A percentile compares a stretch with the other conserved stretches of the same genome.
Conservation (phyloP, 1,140 invertebrate genomes). For the Sarcophaga bullata region DNA sequence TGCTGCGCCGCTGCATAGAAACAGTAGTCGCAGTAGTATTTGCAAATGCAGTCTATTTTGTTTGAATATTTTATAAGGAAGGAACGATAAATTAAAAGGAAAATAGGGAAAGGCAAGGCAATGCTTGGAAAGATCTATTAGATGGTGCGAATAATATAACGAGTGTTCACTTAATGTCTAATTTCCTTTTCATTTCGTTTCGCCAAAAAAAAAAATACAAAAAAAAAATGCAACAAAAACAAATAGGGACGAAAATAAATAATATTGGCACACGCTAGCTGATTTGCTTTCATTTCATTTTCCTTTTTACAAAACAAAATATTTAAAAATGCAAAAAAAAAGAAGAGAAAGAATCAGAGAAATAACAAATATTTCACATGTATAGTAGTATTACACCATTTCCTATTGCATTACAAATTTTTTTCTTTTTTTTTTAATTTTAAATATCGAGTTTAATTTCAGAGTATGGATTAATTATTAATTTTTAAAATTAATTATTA, state of each 20-base stretch:
- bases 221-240: background rate
- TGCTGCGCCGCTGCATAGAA: background rate
- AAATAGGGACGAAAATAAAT: conserved; percentile 18
- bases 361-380: too few species aligned
- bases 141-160: conserved; percentile 26
- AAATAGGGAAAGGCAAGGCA: background rate
- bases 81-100: background rate
- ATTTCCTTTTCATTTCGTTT: background rate
- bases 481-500: too few species aligned
- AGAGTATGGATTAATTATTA: too few species aligned
- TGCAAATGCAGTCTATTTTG: background rate
- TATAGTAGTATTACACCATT: too few species aligned
- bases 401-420: too few species aligned
- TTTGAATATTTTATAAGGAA: background rate
- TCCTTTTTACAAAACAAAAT: background rate
- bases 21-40: background rate
- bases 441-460: too few species aligned
- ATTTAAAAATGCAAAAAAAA: background rate
- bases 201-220: background rate
- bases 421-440: too few species aligned
- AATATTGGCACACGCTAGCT: conserved; percentile 28
- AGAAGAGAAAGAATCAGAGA: too few species aligned
- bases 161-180: background rate
- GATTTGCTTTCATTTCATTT: background rate
- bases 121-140: background rate